phyloP scores from a whole-genome alignment of 2,888 invertebrate species.

The Oscheius sp. region DNA sequence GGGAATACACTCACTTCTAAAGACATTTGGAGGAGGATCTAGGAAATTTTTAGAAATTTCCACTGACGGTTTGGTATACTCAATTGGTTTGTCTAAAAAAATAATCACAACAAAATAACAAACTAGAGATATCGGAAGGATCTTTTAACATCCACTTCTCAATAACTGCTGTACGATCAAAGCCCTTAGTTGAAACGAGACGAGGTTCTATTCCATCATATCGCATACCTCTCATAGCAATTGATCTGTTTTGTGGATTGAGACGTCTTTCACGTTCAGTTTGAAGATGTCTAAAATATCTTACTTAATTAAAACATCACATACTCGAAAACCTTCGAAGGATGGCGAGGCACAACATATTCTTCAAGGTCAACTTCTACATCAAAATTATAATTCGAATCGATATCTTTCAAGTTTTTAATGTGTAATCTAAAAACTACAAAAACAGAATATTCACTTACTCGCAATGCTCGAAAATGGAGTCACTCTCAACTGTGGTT shows the following conservation, averaged over 20 bases:
- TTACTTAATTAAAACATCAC: neutral
- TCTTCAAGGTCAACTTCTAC: conserved; percentile 9
- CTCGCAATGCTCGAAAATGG: conserved; percentile 11
- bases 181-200: neutral
- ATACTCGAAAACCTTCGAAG: neutral
- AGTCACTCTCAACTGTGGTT: neutral
- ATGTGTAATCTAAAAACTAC: neutral
- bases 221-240: conserved; percentile 41
- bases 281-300: conserved; percentile 32
- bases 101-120: too few relatives aligned
- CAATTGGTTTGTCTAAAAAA: too few relatives aligned
- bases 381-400: conserved; percentile 11
- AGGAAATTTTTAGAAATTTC: neutral
- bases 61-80: too few relatives aligned
- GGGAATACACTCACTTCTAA: conserved; percentile 2
- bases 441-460: neutral
- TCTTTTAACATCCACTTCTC: conserved; percentile 18
- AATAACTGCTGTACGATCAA: neutral
- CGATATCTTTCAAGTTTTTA: neutral
- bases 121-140: too few relatives aligned
- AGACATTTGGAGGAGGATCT: neutral
- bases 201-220: conserved; percentile 35
- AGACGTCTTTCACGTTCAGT: conserved; percentile 38
- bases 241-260: conserved; percentile 51
- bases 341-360: neutral